Base-by-base conservation (phyloP, 1,140 invertebrate genomes). In the Carposina sasakii region DNA sequence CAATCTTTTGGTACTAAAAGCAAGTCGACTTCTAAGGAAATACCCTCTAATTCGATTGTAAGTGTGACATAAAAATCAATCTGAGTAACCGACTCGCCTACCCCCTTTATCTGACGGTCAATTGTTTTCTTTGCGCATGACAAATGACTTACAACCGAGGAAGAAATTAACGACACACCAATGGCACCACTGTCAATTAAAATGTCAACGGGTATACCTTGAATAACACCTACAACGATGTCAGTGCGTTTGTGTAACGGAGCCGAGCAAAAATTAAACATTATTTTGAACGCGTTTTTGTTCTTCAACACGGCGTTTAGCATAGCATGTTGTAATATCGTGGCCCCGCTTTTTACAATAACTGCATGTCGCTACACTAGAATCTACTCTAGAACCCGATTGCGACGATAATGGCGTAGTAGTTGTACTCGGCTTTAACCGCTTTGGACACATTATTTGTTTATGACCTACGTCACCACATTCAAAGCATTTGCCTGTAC, bases 271-370 rank as follows among this genome's bases (percentile, higher is more conserved):
- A 48, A 40, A n/a, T 48, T 48, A n/a, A 5, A 48, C 46, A 5
- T 17, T 30, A 26, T 3, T 2, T 30, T 39, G 22, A 39, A 28
- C 46, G 34, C 19, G 36, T 12, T 17, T 48, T 36, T 15, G 46
- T 39, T 8, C 36, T n/a, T 26, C n/a, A n/a, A n/a, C n/a, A n/a
- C n/a, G n/a, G n/a, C 40, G 3, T 40, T 48, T 48, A 3, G 46
- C 34, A 39, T 39, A 48, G 21, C 36, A 48, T 1, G 12, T 30
- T 1, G 24, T 15, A 12, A 19, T 26, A 8, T 6, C 20, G 20
- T 48, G 46, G 21, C 46, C 46, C 4, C 4, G 4, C 17, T 48
- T 48, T 13, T 48, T 48, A 15, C 46, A 48, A 31, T 39, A 39
- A 12, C 24, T 19, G 15, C 46, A 46, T 19, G n/a, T n/a, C n/a